phyloP scores from a whole-genome alignment of 2,797 vertebrate genomes.

The Alosa sapidissima region DNA sequence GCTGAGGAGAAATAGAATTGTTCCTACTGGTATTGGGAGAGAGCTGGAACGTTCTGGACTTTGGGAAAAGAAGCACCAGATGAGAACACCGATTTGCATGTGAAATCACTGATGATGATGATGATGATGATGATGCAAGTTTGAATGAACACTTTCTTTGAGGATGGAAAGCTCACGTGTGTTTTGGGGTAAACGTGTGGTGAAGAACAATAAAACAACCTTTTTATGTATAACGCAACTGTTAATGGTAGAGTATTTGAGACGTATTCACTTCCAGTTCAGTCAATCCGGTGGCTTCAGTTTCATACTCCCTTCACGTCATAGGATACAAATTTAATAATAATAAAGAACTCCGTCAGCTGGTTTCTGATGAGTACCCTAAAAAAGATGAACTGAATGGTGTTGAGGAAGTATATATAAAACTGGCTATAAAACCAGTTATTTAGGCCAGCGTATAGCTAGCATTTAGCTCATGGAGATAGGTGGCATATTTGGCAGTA shows the following conservation, averaged over 20 bases:
- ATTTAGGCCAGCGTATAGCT: background rate
- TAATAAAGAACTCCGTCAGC: constrained; percentile 50
- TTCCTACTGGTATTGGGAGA: constrained; percentile 2
- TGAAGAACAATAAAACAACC: constrained; percentile 27
- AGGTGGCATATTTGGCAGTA: background rate
- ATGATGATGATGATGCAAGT: constrained; percentile 35
- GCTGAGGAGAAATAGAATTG: constrained; percentile 37
- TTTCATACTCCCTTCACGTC: constrained; percentile 20
- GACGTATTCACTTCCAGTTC: constrained; percentile 27
- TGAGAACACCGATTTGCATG: constrained; percentile 53
- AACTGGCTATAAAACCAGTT: background rate
- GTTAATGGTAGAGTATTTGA: background rate
- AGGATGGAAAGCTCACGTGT: background rate
- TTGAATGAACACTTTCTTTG: constrained; percentile 16
- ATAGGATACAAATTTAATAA: constrained; percentile 42
- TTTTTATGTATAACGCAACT: constrained; percentile 11
- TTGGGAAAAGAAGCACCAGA: constrained; percentile 2
- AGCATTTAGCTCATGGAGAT: background rate
- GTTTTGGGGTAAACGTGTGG: constrained; percentile 13
- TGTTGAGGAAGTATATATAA: background rate
- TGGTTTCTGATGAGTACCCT: constrained; percentile 55
- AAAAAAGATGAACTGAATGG: background rate
- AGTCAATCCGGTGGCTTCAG: constrained; percentile 20
- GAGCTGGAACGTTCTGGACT: constrained; percentile 2
- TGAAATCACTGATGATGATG: constrained; percentile 40